Evolutionary conservation across 92 coral and sea anemone species (phyloP), one percentile per base, ranked within the genome.

Genomic region (Parazoanthus darwini): DNA sequence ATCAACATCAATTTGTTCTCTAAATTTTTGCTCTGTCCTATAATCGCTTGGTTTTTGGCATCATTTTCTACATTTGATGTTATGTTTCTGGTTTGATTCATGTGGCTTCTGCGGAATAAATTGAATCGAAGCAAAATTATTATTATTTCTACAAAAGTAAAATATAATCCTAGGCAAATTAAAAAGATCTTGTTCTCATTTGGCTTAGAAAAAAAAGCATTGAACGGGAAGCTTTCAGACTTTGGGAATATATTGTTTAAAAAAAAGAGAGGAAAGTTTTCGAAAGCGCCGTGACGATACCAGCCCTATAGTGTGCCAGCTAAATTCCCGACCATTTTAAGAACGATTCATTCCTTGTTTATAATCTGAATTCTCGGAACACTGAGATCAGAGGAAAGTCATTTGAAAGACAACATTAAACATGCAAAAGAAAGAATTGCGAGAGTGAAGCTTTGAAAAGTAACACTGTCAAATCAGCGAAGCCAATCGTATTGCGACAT

Each of bases 91-190:
- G 43, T 43, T 72, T 84, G 42, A 84, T 70, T 84, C 79, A 50
- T 71, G 87, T 84, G 87, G 87, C 79, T 71, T 70, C 79, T 84
- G 87, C 46, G 85, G 85, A 26, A 84, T 15, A 36, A 44, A 43
- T 70, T 43, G 70, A 71, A 70, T 84, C 15, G 43, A 72, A 71
- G 39, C 78, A 71, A 20, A 71, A 84, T 70, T 71, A 70, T 39
- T 23, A 43, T 46, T 36, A 3, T 44, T 29, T 84, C 79, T 84
- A 84, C 65, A 73, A 71, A 84, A 71, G 29, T 70, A 71, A 54
- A 50, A 72, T 18, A 84, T 36, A 70, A 43, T 50, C 67, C 38
- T 23, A 33, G 66, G n/a, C 33, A 51, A 35, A 84, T 66, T 84
- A 48, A 29, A 44, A 71, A 26, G 13, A 11, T 11, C 74, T 71